These are phyloP conservation scores for Leucoma salicis DNA, from an alignment of 2,888 invertebrate genomes.

Conservation along the genomic window DNA sequence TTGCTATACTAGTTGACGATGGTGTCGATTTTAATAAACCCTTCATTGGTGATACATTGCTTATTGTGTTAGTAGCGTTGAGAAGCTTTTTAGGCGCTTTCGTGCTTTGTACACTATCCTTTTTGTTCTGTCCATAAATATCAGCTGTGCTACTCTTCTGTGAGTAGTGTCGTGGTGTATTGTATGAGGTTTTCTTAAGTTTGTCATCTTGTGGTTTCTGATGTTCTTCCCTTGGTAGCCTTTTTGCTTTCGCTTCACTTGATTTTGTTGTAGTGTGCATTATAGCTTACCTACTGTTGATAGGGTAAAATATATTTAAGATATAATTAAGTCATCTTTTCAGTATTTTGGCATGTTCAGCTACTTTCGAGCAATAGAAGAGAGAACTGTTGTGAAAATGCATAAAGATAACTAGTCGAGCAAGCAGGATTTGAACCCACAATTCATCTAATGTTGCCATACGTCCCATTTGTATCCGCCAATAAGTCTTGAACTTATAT, in stretches of 20 bases:
- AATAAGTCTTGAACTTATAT: no score
- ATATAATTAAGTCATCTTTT: no score
- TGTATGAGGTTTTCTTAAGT: constrained; percentile 40
- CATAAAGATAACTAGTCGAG: no score
- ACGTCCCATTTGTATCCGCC: no score
- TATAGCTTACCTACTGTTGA: background rate
- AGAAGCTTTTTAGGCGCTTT: constrained; percentile 53
- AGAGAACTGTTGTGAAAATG: no score
- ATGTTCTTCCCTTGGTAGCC: constrained; percentile 42
- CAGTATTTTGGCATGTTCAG: no score
- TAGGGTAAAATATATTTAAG: background rate
- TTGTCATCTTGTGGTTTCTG: constrained; percentile 49
- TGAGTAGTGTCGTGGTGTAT: constrained; percentile 53
- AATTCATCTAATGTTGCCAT: no score
- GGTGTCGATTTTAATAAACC: constrained; percentile 56
- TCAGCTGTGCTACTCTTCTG: constrained; percentile 58
- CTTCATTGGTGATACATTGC: constrained; percentile 57
- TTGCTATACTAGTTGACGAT: constrained; percentile 47
- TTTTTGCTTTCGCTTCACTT: constrained; percentile 13
- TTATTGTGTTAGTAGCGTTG: constrained; percentile 26
- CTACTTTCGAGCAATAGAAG: no score
- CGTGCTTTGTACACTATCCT: constrained; percentile 19
- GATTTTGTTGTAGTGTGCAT: constrained; percentile 49
- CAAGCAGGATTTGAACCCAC: no score
- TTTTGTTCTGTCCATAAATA: constrained; percentile 60